Percentiles rank a stretch among this genome's conserved stretches.
Evolutionary conservation across 2,888 invertebrate genomes (phyloP).

Genomic region (Listrodromus nycthemerus): DNA sequence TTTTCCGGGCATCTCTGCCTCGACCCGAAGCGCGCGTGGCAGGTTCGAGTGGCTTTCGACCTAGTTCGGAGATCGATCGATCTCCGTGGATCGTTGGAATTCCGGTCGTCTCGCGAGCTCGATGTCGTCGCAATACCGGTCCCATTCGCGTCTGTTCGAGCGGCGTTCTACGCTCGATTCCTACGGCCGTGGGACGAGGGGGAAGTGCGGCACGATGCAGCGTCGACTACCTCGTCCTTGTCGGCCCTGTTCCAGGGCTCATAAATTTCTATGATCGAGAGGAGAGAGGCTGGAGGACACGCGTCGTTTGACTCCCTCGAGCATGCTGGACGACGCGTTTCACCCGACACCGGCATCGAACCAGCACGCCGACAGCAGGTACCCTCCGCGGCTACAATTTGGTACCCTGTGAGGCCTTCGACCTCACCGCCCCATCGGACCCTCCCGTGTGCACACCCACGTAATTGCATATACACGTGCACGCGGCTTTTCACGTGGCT

Average conservation of each 20-base stretch:
- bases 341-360: constrained; percentile 24
- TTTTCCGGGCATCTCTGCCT: background rate
- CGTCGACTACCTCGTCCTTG: constrained; percentile 17
- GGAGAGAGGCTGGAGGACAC: constrained; percentile 51
- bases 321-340: constrained; percentile 27
- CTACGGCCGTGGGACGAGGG: background rate
- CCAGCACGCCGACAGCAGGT: constrained; percentile 11
- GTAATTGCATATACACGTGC: constrained; percentile 3
- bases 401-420: background rate
- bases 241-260: constrained; percentile 56
- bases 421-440: background rate
- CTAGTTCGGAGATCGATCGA: constrained; percentile 42
- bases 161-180: background rate
- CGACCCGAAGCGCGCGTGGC: constrained; percentile 3
- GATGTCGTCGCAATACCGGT: constrained; percentile 32
- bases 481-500: constrained; percentile 38
- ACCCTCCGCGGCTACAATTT: constrained; percentile 5
- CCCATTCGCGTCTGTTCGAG: background rate
- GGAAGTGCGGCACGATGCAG: background rate
- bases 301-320: constrained; percentile 38
- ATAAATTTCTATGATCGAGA: constrained; percentile 72
- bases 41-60: constrained; percentile 24
- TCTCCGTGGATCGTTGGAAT: constrained; percentile 38
- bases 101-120: constrained; percentile 25
- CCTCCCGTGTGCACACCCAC: constrained; percentile 1